Base-by-base conservation (phyloP, 2,113 vertebrate species). In the Perccottus glenii region DNA sequence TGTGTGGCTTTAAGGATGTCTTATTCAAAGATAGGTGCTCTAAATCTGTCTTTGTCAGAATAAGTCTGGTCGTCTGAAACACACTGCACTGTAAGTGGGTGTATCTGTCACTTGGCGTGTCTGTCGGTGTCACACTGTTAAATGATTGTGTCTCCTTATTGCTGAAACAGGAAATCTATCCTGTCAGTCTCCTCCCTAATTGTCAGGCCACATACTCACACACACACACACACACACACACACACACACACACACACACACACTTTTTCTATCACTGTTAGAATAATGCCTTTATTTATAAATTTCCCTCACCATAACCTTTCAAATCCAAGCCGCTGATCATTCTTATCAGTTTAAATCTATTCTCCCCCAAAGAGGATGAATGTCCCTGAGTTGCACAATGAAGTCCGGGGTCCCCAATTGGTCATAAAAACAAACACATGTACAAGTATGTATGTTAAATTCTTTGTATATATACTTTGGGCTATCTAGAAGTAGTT, bases 131-230 rank as follows among this genome's bases (percentile, higher is more conserved):
- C 15, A 55, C 57, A 19, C 35, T 3, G 6, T 27, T 52, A 27
- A 72, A 49, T n/a, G 59, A 47, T 69, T 51, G 67, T 44, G 9
- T 60, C 42, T 16, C 57, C 38, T 61, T 65, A 55, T 55, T 67
- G 53, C 55, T 48, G 38, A 64, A 52, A 84, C 60, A 75, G 44
- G 62, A 82, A 82, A 80, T 74, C 58, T 47, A 72, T 64, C 75
- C 66, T 67, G 73, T 64, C 69, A 65, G 56, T 62, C 67, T 59
- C 60, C 27, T 38, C 51, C 32, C 16, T 77, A 57, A 67, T 53
- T 72, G 58, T 64, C 60, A 58, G 11, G 38, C 3, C 10, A 63
- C 63, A 59, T 48, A 51, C 51, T 1, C 9, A 12, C 16, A 27
- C 49, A 32, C 19, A 35, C 27, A 51, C 19, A 27, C 19, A 27